Evolutionary conservation across 1,140 invertebrate genomes (phyloP).

Genomic region (Lepidurus couesii): DNA sequence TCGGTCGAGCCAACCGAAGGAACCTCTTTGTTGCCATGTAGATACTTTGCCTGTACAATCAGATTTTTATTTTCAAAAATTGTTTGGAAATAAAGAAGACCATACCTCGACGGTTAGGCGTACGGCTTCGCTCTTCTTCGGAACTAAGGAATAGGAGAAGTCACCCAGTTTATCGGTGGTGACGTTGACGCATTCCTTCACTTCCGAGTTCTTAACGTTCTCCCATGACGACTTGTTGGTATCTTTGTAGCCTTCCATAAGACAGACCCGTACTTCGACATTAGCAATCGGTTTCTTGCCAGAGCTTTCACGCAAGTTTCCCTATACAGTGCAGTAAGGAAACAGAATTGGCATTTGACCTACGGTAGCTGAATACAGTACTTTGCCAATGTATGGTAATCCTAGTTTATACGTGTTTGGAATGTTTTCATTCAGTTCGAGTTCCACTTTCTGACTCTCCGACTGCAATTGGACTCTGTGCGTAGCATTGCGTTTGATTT

Average conservation of each 20-base stretch:
- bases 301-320: slow-evolving; percentile 28
- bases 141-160: slow-evolving; percentile 36
- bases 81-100: background rate
- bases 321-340: background rate
- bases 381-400: slow-evolving; percentile 58
- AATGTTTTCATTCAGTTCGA: background rate
- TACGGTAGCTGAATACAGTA: slow-evolving; percentile 37
- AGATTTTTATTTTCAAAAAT: background rate
- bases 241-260: background rate
- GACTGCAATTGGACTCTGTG: background rate
- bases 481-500: slow-evolving; percentile 55
- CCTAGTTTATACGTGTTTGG: slow-evolving; percentile 46
- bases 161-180: slow-evolving; percentile 41
- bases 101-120: slow-evolving; percentile 36
- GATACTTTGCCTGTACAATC: background rate
- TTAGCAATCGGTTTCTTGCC: slow-evolving; percentile 42
- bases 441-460: background rate
- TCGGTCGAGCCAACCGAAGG: background rate
- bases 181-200: background rate
- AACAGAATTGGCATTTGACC: background rate
- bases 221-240: slow-evolving; percentile 37
- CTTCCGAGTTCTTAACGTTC: background rate
- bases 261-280: slow-evolving; percentile 41
- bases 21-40: background rate
- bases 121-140: slow-evolving; percentile 33